These are phyloP conservation scores for Myotis pilosus DNA, from an alignment of 2,797 vertebrate genomes.

Conservation along the genomic window DNA sequence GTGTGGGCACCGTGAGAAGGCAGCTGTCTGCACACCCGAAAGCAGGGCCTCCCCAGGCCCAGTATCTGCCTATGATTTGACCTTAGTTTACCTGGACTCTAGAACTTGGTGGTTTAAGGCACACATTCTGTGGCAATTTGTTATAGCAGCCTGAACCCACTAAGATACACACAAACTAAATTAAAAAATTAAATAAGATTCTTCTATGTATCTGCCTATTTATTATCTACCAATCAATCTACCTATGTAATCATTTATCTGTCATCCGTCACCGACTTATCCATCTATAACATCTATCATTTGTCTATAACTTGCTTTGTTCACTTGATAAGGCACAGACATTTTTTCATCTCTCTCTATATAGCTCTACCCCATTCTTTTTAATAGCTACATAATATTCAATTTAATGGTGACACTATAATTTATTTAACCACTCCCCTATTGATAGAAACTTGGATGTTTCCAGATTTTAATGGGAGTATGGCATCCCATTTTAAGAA, in stretches of 20 bases:
- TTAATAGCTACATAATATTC: slow-evolving; percentile 35
- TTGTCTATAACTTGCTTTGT: neutral
- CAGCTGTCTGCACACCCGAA: neutral
- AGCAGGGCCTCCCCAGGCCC: neutral
- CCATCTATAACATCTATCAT: neutral
- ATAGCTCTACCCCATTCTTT: neutral
- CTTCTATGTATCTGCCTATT: too few relatives aligned
- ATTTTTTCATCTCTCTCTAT: neutral
- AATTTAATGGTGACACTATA: neutral
- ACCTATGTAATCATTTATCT: neutral
- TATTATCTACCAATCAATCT: too few relatives aligned
- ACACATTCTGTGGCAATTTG: too few relatives aligned
- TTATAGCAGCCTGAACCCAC: too few relatives aligned
- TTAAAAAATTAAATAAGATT: neutral
- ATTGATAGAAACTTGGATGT: slow-evolving; percentile 25
- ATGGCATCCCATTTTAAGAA: neutral
- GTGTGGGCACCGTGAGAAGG: neutral
- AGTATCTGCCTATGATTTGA: neutral
- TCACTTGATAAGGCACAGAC: neutral
- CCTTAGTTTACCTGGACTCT: neutral
- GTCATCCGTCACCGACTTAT: neutral
- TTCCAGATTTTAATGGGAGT: neutral
- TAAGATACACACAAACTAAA: neutral
- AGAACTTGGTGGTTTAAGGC: neutral
- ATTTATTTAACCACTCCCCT: neutral